Percentiles rank a stretch among this genome's conserved stretches.
phyloP scores from a whole-genome alignment of 1,140 invertebrate genomes.

The Anoplolepis gracilipes region DNA sequence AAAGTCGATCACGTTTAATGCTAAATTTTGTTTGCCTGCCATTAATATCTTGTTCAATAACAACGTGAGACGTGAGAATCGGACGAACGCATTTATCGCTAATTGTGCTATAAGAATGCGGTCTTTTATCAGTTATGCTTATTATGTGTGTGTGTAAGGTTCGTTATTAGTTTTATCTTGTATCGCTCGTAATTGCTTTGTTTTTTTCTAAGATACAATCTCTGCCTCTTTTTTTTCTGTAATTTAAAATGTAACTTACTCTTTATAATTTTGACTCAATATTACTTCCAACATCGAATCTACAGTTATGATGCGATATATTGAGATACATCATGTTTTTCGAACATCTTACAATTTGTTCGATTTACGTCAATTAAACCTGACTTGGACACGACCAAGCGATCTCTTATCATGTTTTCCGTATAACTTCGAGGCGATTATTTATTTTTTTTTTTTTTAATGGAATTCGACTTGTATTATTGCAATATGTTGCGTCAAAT shows the following conservation, averaged over 20 bases:
- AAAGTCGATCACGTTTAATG: not conserved
- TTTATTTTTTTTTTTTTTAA: not conserved
- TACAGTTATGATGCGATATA: not conserved
- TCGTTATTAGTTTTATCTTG: conserved; percentile 25
- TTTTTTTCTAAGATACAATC: conserved; percentile 21
- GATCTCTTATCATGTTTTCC: conserved; percentile 43
- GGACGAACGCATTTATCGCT: conserved; percentile 17
- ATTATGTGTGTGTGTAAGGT: not conserved
- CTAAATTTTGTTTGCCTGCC: conserved; percentile 27
- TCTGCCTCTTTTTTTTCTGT: not conserved
- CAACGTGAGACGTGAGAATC: conserved; percentile 37
- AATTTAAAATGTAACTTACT: not conserved
- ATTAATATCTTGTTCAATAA: conserved; percentile 42
- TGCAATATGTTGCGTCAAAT: not conserved
- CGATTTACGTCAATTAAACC: conserved; percentile 51
- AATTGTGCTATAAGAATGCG: not conserved
- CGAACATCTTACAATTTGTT: not conserved
- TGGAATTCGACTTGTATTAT: not conserved
- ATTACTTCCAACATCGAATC: not conserved
- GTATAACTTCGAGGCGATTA: conserved; percentile 14
- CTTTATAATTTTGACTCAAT: not conserved
- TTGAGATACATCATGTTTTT: conserved; percentile 11
- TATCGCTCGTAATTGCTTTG: conserved; percentile 25
- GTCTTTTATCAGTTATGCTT: conserved; percentile 18
- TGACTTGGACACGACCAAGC: conserved; percentile 4